Conservation (phyloP, 2,113 vertebrate species). For the Romanogobio albipinnatus region DNA sequence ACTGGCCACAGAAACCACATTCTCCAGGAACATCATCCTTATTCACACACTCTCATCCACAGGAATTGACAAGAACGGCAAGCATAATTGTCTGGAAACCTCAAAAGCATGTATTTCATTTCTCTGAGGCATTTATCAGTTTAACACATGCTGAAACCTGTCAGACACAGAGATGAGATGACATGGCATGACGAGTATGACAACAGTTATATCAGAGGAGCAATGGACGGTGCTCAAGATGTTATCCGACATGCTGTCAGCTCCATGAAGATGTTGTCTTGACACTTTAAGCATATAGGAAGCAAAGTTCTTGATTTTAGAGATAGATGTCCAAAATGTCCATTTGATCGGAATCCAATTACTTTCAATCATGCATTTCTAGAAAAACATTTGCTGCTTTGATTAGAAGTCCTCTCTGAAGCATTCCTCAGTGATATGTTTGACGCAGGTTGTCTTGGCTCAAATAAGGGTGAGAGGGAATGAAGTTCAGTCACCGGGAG, state of each 20-base stretch:
- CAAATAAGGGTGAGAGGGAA: neutral
- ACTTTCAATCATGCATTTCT: slow-evolving; percentile 28
- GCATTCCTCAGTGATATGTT: slow-evolving; percentile 48
- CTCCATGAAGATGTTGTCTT: neutral
- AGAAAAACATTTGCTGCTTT: slow-evolving; percentile 49
- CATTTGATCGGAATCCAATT: slow-evolving; percentile 41
- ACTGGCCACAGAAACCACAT: slow-evolving; percentile 43
- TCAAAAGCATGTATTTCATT: neutral
- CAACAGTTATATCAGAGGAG: neutral
- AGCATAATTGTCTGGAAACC: neutral
- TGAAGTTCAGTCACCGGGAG: slow-evolving; percentile 5
- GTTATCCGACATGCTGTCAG: neutral
- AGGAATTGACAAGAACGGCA: neutral
- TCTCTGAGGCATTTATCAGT: neutral
- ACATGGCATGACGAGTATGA: neutral
- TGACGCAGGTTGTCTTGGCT: slow-evolving; percentile 33
- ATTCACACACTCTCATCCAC: slow-evolving; percentile 48
- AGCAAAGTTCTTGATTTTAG: slow-evolving; percentile 28
- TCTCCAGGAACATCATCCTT: slow-evolving; percentile 49
- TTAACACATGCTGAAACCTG: neutral
- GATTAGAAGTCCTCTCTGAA: slow-evolving; percentile 40
- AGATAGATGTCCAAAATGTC: slow-evolving; percentile 33
- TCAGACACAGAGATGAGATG: neutral
- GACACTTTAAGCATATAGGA: neutral
- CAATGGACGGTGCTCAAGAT: neutral